phyloP scores from a whole-genome alignment of 2,113 vertebrate species.

The Eptesicus fuscus region DNA sequence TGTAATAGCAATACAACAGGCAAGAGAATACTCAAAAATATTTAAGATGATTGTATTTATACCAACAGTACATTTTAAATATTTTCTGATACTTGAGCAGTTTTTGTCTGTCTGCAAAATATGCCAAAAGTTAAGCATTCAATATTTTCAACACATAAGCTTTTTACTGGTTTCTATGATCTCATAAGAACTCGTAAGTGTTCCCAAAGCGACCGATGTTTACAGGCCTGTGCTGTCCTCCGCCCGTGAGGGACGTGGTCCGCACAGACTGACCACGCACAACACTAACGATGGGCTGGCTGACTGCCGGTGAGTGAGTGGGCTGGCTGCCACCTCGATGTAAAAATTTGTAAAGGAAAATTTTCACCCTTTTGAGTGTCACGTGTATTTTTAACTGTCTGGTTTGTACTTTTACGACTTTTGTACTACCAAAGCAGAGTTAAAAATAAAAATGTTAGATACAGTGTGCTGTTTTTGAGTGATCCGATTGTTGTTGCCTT shows the following conservation, averaged over 20 bases:
- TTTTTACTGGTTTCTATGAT: conserved; percentile 63
- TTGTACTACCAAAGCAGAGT: conserved; percentile 82
- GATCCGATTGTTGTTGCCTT: neutral
- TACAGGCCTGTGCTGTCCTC: conserved; percentile 37
- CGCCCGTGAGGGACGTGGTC: neutral
- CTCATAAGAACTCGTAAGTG: neutral
- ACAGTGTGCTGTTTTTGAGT: neutral
- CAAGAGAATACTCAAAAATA: conserved; percentile 49
- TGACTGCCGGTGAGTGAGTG: neutral
- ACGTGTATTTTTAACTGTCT: conserved; percentile 82
- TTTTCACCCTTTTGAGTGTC: conserved; percentile 71
- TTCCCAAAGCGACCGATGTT: conserved; percentile 41
- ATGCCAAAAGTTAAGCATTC: conserved; percentile 53
- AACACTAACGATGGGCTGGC: conserved; percentile 70
- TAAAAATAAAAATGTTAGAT: conserved; percentile 74
- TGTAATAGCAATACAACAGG: conserved; percentile 51
- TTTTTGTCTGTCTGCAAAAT: conserved; percentile 65
- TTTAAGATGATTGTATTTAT: conserved; percentile 69
- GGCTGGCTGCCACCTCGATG: conserved; percentile 34
- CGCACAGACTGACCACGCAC: conserved; percentile 4
- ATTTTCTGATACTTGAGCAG: conserved; percentile 72
- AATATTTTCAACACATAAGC: conserved; percentile 44
- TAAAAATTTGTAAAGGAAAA: conserved; percentile 60
- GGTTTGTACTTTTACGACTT: conserved; percentile 80
- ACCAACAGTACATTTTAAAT: conserved; percentile 71